A percentile compares a stretch with the other conserved stretches of the same genome.
Evolutionary conservation across 2,888 invertebrate species (phyloP).

Genomic region (Euphydryas editha): DNA sequence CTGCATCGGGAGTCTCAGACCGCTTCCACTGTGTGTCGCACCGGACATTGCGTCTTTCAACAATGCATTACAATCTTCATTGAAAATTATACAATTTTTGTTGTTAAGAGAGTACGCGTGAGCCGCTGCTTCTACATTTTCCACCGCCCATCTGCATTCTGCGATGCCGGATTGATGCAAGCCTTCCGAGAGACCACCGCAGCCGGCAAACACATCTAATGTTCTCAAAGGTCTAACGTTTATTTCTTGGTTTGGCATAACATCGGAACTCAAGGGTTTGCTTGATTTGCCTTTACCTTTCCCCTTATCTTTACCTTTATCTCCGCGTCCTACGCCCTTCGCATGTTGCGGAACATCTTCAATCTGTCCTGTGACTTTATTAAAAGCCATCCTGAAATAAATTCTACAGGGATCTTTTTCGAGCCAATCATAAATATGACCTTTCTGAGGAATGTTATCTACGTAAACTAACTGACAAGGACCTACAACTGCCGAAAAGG

Average conservation of each 20-base stretch:
- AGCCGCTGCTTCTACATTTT: slow-evolving; percentile 90
- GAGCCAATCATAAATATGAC: slow-evolving; percentile 84
- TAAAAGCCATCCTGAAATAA: slow-evolving; percentile 89
- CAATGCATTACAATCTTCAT: slow-evolving; percentile 91
- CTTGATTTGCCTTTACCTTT: slow-evolving; percentile 87
- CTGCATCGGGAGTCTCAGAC: slow-evolving; percentile 86
- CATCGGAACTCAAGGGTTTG: slow-evolving; percentile 54
- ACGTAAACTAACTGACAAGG: slow-evolving; percentile 87
- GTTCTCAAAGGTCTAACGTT: slow-evolving; percentile 83
- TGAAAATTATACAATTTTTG: slow-evolving; percentile 88
- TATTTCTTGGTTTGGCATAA: slow-evolving; percentile 53
- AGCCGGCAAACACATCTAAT: slow-evolving; percentile 93
- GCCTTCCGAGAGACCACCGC: slow-evolving; percentile 92
- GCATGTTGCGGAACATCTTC: slow-evolving; percentile 85
- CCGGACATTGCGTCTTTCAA: slow-evolving; percentile 87
- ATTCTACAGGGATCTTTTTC: slow-evolving; percentile 86
- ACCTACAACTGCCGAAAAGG: slow-evolving; percentile 85
- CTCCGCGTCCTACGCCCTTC: slow-evolving; percentile 81
- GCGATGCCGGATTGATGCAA: slow-evolving; percentile 87
- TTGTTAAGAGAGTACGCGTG: slow-evolving; percentile 91
- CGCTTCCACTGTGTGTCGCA: slow-evolving; percentile 73
- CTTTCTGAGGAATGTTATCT: slow-evolving; percentile 82
- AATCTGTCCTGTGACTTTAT: slow-evolving; percentile 80
- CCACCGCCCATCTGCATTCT: slow-evolving; percentile 91
- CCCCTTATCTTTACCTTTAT: slow-evolving; percentile 86